Base-by-base conservation (phyloP, 2,113 vertebrate species). In the Anhinga rufa region DNA sequence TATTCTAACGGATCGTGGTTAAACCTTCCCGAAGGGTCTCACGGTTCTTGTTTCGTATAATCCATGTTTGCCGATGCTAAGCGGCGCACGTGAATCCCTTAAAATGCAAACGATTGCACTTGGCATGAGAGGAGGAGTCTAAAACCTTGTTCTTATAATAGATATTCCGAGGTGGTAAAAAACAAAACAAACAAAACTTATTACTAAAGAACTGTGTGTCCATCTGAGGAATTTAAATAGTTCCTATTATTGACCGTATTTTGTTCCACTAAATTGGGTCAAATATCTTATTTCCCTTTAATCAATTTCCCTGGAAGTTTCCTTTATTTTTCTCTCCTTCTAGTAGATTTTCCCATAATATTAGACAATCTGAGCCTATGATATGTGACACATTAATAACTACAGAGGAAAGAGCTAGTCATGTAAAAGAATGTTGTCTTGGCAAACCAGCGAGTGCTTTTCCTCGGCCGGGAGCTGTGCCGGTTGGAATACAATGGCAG, bases 281-380 rank as follows among this genome's bases (percentile, higher is more conserved):
- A 91, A 95, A 89, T 93, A 82, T 96, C 88, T 96, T 86, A 34
- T 95, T 97, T 96, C 94, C 93, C 91, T 97, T 96, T 82, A 97
- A 97, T 95, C 91, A 96, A 96, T 82, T 97, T 96, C 94, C 92
- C 93, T 97, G 96, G 94, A 96, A 97, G 94, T 97, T 97, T 97
- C 93, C 92, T 95, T 97, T 95, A 94, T 95, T 97, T 97, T 94
- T 96, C 86, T 93, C 92, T 94, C 93, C 88, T 97, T 96, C 92
- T 97, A 97, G 95, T 97, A 96, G 94, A 94, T 97, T 97, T 97
- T 95, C 93, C 92, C 95, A 97, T 97, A 95, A 95, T 97, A 93
- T 89, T 95, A 97, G 94, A 96, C 84, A 92, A 97, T 94, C 93
- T 82, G 86, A 93, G 91, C 88, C 96, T 93, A 12, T 90, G 90